Base-by-base conservation (phyloP, 2,888 invertebrate genomes). In the Sphaerophoria taeniata region DNA sequence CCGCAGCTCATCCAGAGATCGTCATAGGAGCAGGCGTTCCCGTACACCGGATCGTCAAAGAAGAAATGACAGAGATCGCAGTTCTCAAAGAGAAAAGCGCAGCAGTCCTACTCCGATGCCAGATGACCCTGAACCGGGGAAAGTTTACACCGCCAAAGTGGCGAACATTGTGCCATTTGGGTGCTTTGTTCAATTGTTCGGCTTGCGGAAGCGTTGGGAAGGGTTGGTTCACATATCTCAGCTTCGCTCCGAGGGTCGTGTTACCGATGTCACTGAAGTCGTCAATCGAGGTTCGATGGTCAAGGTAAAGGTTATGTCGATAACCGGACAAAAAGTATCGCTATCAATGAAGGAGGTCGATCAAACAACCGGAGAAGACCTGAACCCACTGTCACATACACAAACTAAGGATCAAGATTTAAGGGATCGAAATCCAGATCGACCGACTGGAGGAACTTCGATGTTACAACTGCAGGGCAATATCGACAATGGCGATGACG, bases 271-370 rank as follows among this genome's bases (percentile, higher is more conserved):
- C 0, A 95, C 96, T 0, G 99, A 99, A 92, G 98, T 99, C 5
- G 97, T 99, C 0, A 94, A 94, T 24, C 94, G 97, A 87, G 98
- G 98, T 0, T 96, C 97, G 88, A 96, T 95, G 92, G 98, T 98
- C 0, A 96, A 96, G 93, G 96, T 97, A 0, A 98, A 99, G 94
- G 98, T 99, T 0, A 92, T 98, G 74, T 97, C 97, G 14, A 94
- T 98, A 43, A 96, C 97, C n/a, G 98, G 98, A 0, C 97, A 97
- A 90, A 99, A 98, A 92, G 97, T 97, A 0, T 98, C 99, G 1
- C 93, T 99, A 3, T 98, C 98, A 0, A 98, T 99, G 96, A 99
- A 98, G 93, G 99, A 99, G 92, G 99, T 99, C 0, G 98, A 99
- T 90, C 99, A 99, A 92, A 95, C 95, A 24, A 96, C 96, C 0